phyloP scores from a whole-genome alignment of 2,797 vertebrate species.

The Psittacula echo region DNA sequence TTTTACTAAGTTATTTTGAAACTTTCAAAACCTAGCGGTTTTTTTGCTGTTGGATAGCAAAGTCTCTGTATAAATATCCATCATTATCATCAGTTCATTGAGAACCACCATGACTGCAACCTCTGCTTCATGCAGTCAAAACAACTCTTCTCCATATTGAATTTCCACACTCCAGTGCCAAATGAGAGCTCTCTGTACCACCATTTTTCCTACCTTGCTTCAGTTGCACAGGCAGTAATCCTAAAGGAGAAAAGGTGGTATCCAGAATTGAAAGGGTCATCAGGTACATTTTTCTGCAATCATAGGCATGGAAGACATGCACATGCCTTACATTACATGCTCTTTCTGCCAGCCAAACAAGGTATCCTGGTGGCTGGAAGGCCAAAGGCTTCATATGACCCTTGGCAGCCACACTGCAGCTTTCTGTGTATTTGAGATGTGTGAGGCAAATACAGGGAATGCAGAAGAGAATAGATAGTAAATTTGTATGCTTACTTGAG shows the following conservation, averaged over 20 bases:
- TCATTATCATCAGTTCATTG: neutral
- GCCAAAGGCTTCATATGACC: neutral
- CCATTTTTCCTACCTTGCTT: neutral
- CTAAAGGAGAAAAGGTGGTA: fast-evolving
- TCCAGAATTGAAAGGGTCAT: neutral
- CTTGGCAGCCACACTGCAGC: neutral
- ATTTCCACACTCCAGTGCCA: neutral
- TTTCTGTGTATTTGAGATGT: neutral
- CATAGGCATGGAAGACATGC: neutral
- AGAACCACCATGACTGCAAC: neutral
- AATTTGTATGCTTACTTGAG: neutral
- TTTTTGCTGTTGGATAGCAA: neutral
- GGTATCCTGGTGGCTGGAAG: neutral
- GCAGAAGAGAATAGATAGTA: neutral
- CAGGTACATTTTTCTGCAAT: neutral
- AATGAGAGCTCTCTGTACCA: neutral
- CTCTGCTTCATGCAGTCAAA: neutral
- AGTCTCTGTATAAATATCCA: neutral
- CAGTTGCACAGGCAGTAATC: neutral
- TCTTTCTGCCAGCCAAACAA: neutral
- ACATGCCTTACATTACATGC: neutral
- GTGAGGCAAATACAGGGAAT: neutral
- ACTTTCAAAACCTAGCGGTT: neutral
- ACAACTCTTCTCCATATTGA: neutral
- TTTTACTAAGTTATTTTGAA: neutral